A percentile compares a stretch with the other conserved stretches of the same genome.
phyloP scores from a whole-genome alignment of 2,113 vertebrate genomes.

The Rhipidura dahli region DNA sequence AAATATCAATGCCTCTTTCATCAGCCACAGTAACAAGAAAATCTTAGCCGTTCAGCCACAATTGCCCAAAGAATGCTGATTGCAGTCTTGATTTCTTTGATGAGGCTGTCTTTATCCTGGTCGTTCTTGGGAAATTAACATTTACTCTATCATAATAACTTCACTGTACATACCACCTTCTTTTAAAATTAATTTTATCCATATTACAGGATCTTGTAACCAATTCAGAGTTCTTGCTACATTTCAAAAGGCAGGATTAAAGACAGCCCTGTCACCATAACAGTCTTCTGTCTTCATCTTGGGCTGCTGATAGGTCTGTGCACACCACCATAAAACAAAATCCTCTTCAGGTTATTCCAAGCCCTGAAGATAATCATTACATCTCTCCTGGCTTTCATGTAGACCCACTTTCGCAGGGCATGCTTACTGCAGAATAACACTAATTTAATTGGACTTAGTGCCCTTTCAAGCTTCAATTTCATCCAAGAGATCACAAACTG shows the following conservation, averaged over 20 bases:
- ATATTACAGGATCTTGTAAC: background rate
- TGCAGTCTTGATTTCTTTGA: background rate
- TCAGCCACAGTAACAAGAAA: background rate
- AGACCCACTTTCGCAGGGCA: background rate
- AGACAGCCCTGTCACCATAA: fast-evolving
- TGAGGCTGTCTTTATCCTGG: background rate
- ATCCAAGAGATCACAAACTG: background rate
- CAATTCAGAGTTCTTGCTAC: too few species aligned
- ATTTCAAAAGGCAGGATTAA: background rate
- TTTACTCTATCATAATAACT: background rate
- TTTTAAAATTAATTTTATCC: background rate
- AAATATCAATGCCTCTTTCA: too few species aligned
- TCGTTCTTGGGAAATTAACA: fast-evolving
- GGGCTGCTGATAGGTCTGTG: background rate
- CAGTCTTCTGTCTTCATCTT: fast-evolving
- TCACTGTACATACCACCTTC: background rate
- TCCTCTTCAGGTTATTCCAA: too few species aligned
- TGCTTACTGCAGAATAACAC: background rate
- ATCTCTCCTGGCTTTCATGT: fast-evolving
- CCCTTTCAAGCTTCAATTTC: background rate
- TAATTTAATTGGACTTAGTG: background rate
- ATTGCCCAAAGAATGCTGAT: fast-evolving
- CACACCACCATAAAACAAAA: background rate
- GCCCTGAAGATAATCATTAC: too few species aligned
- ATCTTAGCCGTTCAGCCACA: background rate